These are phyloP conservation scores for Microchirus variegatus DNA, from an alignment of 2,797 vertebrate genomes.

Conservation along the genomic window DNA sequence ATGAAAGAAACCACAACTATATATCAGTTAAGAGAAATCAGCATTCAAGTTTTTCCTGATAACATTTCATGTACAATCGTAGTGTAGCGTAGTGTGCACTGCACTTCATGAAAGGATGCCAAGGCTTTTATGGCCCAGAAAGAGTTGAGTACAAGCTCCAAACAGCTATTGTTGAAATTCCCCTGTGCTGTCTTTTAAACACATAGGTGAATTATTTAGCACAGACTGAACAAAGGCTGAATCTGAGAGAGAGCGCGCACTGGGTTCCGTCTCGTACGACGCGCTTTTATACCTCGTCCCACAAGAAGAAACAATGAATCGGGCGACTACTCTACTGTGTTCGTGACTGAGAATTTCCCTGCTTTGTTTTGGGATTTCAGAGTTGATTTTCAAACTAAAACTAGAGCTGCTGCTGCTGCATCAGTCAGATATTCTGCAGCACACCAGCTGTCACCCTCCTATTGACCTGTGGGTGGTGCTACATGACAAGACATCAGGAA, in stretches of 20 bases:
- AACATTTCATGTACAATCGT: constrained; percentile 47
- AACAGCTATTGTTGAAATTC: constrained; percentile 61
- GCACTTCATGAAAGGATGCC: constrained; percentile 42
- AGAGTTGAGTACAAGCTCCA: constrained; percentile 31
- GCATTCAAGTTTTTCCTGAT: constrained; percentile 21
- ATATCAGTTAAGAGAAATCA: too few relatives aligned
- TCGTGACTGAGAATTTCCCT: constrained; percentile 29
- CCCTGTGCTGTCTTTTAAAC: constrained; percentile 68
- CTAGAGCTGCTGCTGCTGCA: constrained; percentile 6
- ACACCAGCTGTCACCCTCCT: constrained; percentile 67
- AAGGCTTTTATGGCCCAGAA: constrained; percentile 44
- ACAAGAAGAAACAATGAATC: constrained; percentile 58
- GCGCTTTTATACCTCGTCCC: constrained; percentile 60
- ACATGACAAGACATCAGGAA: constrained; percentile 82
- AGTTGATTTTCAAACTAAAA: constrained; percentile 21
- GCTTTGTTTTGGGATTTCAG: constrained; percentile 39
- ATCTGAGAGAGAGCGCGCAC: constrained; percentile 42
- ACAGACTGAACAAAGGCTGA: constrained; percentile 68
- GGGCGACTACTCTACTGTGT: constrained; percentile 40
- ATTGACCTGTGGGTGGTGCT: constrained; percentile 96
- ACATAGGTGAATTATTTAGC: constrained; percentile 76
- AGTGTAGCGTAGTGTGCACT: constrained; percentile 13
- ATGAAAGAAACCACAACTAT: too few relatives aligned
- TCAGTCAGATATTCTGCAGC: constrained; percentile 23
- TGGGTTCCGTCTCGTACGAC: constrained; percentile 45